Conservation (phyloP, 2,888 invertebrate species). For the Drosophila recens region DNA sequence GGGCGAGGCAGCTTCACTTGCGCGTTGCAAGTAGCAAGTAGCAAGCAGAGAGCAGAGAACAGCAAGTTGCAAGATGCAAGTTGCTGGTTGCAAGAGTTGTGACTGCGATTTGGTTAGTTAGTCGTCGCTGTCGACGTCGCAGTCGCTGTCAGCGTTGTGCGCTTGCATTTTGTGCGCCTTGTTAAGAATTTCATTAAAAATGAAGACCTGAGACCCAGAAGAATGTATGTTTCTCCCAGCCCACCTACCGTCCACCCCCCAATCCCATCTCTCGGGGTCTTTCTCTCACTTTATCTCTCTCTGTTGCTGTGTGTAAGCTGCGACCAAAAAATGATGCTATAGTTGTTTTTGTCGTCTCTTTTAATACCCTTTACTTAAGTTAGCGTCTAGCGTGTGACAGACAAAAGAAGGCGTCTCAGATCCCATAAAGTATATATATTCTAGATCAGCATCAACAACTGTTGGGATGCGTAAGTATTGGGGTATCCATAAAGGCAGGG, state of each 20-base stretch:
- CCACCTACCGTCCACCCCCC: background rate
- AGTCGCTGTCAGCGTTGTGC: constrained; percentile 44
- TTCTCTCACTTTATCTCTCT: constrained; percentile 11
- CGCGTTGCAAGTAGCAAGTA: constrained; percentile 27
- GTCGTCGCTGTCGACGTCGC: constrained; percentile 43
- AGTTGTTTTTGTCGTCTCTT: constrained; percentile 76
- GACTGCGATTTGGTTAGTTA: constrained; percentile 81
- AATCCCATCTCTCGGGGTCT: background rate
- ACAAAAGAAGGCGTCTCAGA: background rate
- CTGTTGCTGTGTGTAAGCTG: constrained; percentile 34
- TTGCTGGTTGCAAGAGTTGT: constrained; percentile 44
- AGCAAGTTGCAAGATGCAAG: constrained; percentile 24
- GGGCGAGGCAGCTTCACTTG: constrained; percentile 72
- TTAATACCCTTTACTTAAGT: constrained; percentile 36
- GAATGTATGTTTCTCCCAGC: constrained; percentile 69
- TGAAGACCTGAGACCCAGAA: constrained; percentile 83
- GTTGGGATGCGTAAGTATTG: background rate
- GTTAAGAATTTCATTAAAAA: constrained; percentile 84
- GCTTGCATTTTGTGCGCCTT: constrained; percentile 76
- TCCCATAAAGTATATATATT: background rate
- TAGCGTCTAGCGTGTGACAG: background rate
- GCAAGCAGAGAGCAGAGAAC: constrained; percentile 20
- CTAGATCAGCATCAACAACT: background rate
- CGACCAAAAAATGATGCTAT: constrained; percentile 62
- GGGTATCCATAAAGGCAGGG: background rate